These are phyloP conservation scores for Rhopalosiphum padi DNA, from an alignment of 1,140 invertebrate genomes.

Conservation along the genomic window DNA sequence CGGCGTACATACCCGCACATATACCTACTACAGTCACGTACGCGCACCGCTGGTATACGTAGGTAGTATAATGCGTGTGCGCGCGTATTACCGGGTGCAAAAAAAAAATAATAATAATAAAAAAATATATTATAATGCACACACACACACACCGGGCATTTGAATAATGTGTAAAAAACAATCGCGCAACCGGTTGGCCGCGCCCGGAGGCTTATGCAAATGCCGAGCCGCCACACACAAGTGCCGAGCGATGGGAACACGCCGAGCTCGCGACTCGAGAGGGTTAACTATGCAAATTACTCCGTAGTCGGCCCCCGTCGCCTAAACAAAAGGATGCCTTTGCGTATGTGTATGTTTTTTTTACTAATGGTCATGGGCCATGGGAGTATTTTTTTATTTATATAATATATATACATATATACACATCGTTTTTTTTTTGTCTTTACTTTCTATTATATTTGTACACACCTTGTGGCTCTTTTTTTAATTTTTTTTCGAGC, in stretches of 20 bases:
- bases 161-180: conserved; percentile 53
- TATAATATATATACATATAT: background rate
- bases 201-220: conserved; percentile 20
- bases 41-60: background rate
- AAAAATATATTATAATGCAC: background rate
- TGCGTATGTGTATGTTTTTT: conserved; percentile 50
- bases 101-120: conserved; percentile 37
- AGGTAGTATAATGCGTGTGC: background rate
- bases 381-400: conserved; percentile 36
- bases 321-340: conserved; percentile 56
- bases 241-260: conserved; percentile 47
- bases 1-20: background rate
- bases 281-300: conserved; percentile 57
- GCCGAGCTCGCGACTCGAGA: conserved; percentile 47
- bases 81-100: conserved; percentile 42
- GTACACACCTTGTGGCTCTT: conserved; percentile 47
- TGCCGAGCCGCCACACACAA: conserved; percentile 21
- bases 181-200: conserved; percentile 34
- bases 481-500: conserved; percentile 4
- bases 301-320: background rate
- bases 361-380: conserved; percentile 51
- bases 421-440: conserved; percentile 34
- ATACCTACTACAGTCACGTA: conserved; percentile 35
- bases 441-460: conserved; percentile 43
- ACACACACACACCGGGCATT: background rate